A percentile compares a stretch with the other conserved stretches of the same genome.
These are phyloP conservation scores for Plodia interpunctella DNA, from an alignment of 1,140 invertebrate genomes.

Conservation along the genomic window DNA sequence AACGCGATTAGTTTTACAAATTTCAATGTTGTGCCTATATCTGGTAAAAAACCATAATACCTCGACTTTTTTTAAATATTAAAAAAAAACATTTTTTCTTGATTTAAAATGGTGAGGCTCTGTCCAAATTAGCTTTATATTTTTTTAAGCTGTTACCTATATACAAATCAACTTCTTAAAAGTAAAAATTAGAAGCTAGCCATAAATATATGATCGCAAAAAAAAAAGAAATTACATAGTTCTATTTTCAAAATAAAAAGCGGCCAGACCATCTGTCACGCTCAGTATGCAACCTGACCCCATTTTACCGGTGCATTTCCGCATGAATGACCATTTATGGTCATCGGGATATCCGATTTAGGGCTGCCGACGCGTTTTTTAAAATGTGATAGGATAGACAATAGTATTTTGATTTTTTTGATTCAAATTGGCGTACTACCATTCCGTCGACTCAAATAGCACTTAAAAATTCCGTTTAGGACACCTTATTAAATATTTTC, in stretches of 20 bases:
- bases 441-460: too few species aligned
- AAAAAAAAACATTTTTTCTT: too few species aligned
- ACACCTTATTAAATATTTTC: too few species aligned
- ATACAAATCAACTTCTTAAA: not conserved
- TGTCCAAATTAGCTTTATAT: too few species aligned
- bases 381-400: not conserved
- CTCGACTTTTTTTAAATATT: not conserved
- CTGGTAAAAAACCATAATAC: not conserved
- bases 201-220: not conserved
- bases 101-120: too few species aligned
- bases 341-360: slow-evolving; percentile 4
- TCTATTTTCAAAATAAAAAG: not conserved
- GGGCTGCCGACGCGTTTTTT: not conserved
- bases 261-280: slow-evolving; percentile 4
- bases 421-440: too few species aligned
- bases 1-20: slow-evolving; percentile 6
- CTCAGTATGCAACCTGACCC: not conserved
- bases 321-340: slow-evolving; percentile 3
- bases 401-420: not conserved
- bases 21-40: not conserved
- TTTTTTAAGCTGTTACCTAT: too few species aligned
- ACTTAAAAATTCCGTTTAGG: too few species aligned
- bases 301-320: not conserved
- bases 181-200: not conserved
- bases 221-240: not conserved